Base-by-base conservation (phyloP, 2,113 vertebrate genomes). In the Prionailurus viverrinus region DNA sequence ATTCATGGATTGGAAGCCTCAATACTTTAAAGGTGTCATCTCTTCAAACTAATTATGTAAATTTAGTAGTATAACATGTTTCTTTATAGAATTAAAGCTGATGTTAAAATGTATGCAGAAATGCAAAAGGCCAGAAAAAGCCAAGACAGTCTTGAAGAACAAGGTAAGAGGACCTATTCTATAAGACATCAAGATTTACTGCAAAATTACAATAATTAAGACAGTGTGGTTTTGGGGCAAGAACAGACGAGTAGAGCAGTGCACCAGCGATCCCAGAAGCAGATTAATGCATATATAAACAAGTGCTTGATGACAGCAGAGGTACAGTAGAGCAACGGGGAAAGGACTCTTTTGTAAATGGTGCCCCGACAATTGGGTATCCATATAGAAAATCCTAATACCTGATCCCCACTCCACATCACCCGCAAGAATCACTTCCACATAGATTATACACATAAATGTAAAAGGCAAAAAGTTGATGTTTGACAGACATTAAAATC, bases 61-160 rank as follows among this genome's bases (percentile, higher is more conserved):
- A n/a, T 51, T 61, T 27, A 93, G 25, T 82, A 51, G 18, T 73
- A 23, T 83, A 68, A 51, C 5, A 76, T 33, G 8, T 71, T 53
- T 61, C 36, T 89, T 76, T 76, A 71, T 36, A 29, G 29, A 66
- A 82, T 48, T 80, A 58, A 71, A 69, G 11, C 4, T 81, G 15
- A 92, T 91, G 39, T 25, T 55, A 81, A 81, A 91, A 81, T 81
- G 15, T 61, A 89, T 41, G 76, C 31, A 14, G n/a, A 93, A 85
- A 66, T 86, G 19, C 16, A 92, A 92, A 93, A 7, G 19, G 11
- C 41, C n/a, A 15, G 16, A 19, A 79, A 83, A 12, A 63, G 10
- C 53, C 53, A 84, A 84, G 53, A 73, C 53, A 63, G 29, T 48
- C 53, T 48, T 92, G 18, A 78, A 78, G 73, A 66, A 29, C 61